Evolutionary conservation across 2,797 vertebrate species (phyloP), one percentile per base, ranked within the genome.

Genomic region (Thamnophis elegans): DNA sequence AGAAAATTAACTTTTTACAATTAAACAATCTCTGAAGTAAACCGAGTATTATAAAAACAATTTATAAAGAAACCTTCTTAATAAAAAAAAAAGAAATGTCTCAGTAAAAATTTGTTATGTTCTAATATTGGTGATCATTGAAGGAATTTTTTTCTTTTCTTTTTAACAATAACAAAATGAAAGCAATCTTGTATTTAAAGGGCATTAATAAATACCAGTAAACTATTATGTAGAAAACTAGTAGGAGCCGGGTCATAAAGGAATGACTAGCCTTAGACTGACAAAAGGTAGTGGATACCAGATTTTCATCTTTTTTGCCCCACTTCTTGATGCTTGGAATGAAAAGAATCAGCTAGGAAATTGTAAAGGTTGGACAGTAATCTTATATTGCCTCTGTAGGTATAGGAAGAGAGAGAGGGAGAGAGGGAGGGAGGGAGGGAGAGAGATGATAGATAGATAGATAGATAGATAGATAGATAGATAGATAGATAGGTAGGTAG

Each of bases 1-100:
- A 93, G 5, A 56, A 91, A 55, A 4, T n/a, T 89, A 12, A 87
- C n/a, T 13, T 59, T 85, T 93, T 87, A 56, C 20, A 73, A 73
- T 22, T 26, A 65, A 59, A 26, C 2, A 12, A 93, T n/a, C 36
- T 90, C 93, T 54, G 1, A 94, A 94, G 73, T 92, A 18, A 36
- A 32, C 28, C 32, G 1, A 94, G 90, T 36, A 55, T 59, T 3
- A 85, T 90, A 11, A 68, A 94, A 94, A 88, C 8, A 55, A 0
- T 78, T 10, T 56, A 86, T 88, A 65, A 86, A 59, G 22, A 53
- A 32, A 22, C 16, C 4, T 55, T 93, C 1, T 55, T 93, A 65
- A 65, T 62, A 13, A n/a, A n/a, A 62, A 60, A 26, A 60, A 28
- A 25, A 59, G 20, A 59, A 62, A 62, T 62, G 28, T 65, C 28